Evolutionary conservation across 92 coral and sea anemone species (phyloP), one percentile per base, ranked within the genome.

Genomic region (Palythoa grandis): DNA sequence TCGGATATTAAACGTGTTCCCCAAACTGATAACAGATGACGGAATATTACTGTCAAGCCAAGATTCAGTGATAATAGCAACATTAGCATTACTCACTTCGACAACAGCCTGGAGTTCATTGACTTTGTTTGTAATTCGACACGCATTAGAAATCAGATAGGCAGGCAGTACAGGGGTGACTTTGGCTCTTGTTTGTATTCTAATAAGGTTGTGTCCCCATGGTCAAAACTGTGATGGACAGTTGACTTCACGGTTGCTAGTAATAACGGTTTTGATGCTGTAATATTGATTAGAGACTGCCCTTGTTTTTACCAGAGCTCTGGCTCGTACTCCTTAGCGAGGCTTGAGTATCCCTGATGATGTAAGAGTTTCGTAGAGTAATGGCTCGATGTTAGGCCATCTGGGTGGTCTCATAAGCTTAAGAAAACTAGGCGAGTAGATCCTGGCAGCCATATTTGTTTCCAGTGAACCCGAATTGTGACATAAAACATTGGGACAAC

Each of bases 31-130:
- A n/a, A n/a, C n/a, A n/a, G n/a, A n/a, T n/a, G n/a, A n/a, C n/a
- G n/a, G n/a, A n/a, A 85, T 60, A 43, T 58, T 39, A 75, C 54
- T 70, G 68, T 78, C 70, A 58, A 57, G 52, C 86, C 86, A 77
- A 53, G 89, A 86, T 52, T 85, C 86, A 19, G 86, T 85, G 72
- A 85, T 85, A 85, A 85, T 74, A 75, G 85, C 86, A n/a, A 76
- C 87, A 86, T 76, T 76, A 17, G 79, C 66, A 83, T 70, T 83
- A 50, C 39, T 70, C n/a, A 37, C 79, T 70, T 83, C 87, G 11
- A 83, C 79, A 67, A 83, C 87, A 70, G 63, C 43, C 77, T 83
- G 78, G 61, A 83, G 78, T 24, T 83, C 79, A 22, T 70, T 79
- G 16, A 83, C 87, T 70, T 83, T 70, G 79, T 83, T 83, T 37